These are phyloP conservation scores for Amphiprion clarkii DNA, from an alignment of 2,797 vertebrate genomes.

Conservation along the genomic window DNA sequence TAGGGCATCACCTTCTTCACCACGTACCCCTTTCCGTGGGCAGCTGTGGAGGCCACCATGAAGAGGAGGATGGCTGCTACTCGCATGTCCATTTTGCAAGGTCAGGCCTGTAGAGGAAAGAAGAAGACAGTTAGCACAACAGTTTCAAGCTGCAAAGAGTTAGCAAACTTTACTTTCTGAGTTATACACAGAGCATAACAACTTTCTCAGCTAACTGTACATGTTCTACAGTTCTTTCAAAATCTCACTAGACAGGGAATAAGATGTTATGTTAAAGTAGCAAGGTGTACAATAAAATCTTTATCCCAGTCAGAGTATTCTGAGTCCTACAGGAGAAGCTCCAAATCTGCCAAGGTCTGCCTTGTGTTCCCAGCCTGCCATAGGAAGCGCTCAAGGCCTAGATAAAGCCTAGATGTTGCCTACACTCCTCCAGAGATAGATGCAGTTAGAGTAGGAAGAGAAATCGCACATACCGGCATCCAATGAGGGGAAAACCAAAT, in stretches of 20 bases:
- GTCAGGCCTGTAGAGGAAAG: slow-evolving; percentile 80
- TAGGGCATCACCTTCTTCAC: slow-evolving; percentile 91
- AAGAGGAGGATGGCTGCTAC: slow-evolving; percentile 86
- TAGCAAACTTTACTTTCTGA: slow-evolving; percentile 11
- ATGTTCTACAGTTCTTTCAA: neutral
- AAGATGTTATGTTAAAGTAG: slow-evolving; percentile 1
- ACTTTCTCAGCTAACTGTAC: neutral
- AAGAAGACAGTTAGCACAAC: slow-evolving; percentile 32
- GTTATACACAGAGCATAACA: slow-evolving; percentile 1
- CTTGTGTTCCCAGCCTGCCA: slow-evolving; percentile 7
- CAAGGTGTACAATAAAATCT: neutral
- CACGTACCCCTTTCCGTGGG: slow-evolving; percentile 90
- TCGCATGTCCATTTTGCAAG: slow-evolving; percentile 90
- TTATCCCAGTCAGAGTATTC: slow-evolving; percentile 30
- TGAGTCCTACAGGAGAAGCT: slow-evolving; percentile 17
- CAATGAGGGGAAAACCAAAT: slow-evolving; percentile 71
- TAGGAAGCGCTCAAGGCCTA: slow-evolving; percentile 30
- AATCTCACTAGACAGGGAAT: neutral
- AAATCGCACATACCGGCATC: slow-evolving; percentile 88
- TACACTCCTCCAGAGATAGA: slow-evolving; percentile 43
- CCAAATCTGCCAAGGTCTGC: slow-evolving; percentile 22
- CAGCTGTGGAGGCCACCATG: slow-evolving; percentile 86
- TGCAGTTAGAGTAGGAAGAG: slow-evolving; percentile 43
- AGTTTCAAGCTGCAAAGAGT: slow-evolving; percentile 6
- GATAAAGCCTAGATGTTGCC: slow-evolving; percentile 31